Evolutionary conservation across 2,888 invertebrate species (phyloP), one percentile per base, ranked within the genome.

Genomic region (Drosophila dives): DNA sequence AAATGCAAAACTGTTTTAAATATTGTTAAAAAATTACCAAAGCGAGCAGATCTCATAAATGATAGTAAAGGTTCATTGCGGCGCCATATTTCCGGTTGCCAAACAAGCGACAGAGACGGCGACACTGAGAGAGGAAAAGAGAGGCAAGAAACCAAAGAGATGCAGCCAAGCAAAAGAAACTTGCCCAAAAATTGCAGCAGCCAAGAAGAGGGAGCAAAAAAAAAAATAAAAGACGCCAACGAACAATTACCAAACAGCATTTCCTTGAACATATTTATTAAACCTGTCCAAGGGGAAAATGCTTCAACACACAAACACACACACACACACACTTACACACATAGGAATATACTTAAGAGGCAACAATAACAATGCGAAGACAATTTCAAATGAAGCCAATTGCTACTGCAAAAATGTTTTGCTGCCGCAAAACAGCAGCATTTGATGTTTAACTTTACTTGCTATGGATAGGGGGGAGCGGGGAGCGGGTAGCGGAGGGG

Each of bases 241-340:
- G 83, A 91, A 91, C 91, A 91, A 91, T 91, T 91, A 91, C 91
- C 89, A 90, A 91, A 89, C 86, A 86, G 85, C 90, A 91, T 91
- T 91, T 91, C 91, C 92, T 92, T 83, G 86, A 91, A 91, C 91
- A 92, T 91, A 91, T 91, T 92, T 92, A 92, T 91, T 91, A 92
- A 91, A 92, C 80, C 91, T 90, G 90, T 83, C 86, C 88, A 85
- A 84, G 83, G 78, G 88, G 83, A 86, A 85, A 90, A 90, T 80
- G 78, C 72, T 20, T 55, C 51, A 71, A 60, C 69, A 74, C 26
- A 64, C 70, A 65, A 1, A 26, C 12, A 50, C 29, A 38, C 34
- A 15, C 29, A 36, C 38, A 40, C 48, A 58, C 34, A 49, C 50
- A 49, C 50, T 60, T 60, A 60, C 56, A 58, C 48, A 32, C 38